Evolutionary conservation across 1,140 invertebrate genomes (phyloP).

Genomic region (Glossosoma conforme): DNA sequence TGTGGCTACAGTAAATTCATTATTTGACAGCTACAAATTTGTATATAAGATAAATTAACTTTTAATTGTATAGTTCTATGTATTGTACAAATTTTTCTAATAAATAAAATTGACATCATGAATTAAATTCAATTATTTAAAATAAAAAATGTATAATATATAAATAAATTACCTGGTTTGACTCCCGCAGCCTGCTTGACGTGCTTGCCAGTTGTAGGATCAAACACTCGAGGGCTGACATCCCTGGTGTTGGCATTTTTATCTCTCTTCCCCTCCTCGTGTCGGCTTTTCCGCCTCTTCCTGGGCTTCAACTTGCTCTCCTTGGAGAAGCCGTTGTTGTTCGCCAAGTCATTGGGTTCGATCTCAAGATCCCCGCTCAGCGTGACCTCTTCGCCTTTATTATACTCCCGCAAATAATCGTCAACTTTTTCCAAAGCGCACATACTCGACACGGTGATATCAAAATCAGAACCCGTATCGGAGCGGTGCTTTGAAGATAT

Average conservation of each 20-base stretch:
- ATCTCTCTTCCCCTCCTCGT: slow-evolving; percentile 39
- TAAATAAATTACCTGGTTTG: slow-evolving; percentile 26
- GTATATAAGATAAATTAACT: too few species aligned
- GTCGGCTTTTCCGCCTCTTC: slow-evolving; percentile 42
- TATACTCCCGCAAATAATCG: slow-evolving; percentile 49
- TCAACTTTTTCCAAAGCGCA: slow-evolving; percentile 50
- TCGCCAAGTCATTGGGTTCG: slow-evolving; percentile 45
- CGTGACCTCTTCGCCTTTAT: slow-evolving; percentile 49
- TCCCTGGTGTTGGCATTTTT: slow-evolving; percentile 39
- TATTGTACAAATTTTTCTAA: too few species aligned
- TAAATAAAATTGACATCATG: too few species aligned
- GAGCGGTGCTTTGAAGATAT: slow-evolving; percentile 46
- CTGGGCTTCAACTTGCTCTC: slow-evolving; percentile 42
- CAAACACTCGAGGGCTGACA: slow-evolving; percentile 48
- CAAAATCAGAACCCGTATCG: slow-evolving; percentile 47
- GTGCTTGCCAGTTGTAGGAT: slow-evolving; percentile 32
- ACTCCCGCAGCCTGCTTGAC: slow-evolving; percentile 10
- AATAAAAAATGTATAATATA: background rate
- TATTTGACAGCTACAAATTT: too few species aligned
- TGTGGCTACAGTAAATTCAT: too few species aligned
- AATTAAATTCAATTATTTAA: too few species aligned
- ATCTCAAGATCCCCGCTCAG: slow-evolving; percentile 48
- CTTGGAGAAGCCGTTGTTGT: slow-evolving; percentile 44
- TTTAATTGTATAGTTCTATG: too few species aligned
- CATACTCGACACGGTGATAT: slow-evolving; percentile 47